These are phyloP conservation scores for Heliconius aoede DNA, from an alignment of 2,888 invertebrate species.

Conservation along the genomic window DNA sequence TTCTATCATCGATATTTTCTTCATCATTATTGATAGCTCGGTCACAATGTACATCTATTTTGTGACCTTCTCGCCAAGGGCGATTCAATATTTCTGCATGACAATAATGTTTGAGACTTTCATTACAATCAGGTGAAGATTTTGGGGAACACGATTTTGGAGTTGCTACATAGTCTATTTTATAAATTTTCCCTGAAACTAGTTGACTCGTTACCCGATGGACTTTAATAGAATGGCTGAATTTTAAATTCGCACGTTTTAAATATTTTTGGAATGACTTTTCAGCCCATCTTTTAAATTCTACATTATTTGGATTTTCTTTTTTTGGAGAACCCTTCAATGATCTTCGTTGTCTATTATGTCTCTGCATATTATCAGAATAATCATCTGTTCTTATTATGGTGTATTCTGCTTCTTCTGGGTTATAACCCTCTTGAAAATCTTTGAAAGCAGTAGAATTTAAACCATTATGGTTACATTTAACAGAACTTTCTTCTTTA, in stretches of 20 bases:
- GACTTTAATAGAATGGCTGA: slow-evolving; percentile 55
- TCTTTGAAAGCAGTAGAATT: background rate
- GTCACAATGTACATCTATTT: slow-evolving; percentile 64
- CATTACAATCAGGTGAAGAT: slow-evolving; percentile 47
- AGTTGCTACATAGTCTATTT: slow-evolving; percentile 59
- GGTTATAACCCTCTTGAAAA: slow-evolving; percentile 1
- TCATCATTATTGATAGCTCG: slow-evolving; percentile 48
- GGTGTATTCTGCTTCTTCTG: slow-evolving; percentile 1
- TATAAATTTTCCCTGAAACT: slow-evolving; percentile 58
- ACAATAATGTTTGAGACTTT: slow-evolving; percentile 62
- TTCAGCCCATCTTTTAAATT: slow-evolving; percentile 56
- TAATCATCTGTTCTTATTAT: background rate
- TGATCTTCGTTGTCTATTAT: slow-evolving; percentile 43
- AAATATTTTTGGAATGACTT: slow-evolving; percentile 58
- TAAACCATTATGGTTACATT: slow-evolving; percentile 42
- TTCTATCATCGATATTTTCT: slow-evolving; percentile 40
- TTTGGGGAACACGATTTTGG: slow-evolving; percentile 49
- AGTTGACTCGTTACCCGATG: slow-evolving; percentile 56
- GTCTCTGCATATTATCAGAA: slow-evolving; percentile 43
- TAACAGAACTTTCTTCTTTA: slow-evolving; percentile 52
- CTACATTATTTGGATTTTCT: slow-evolving; percentile 48
- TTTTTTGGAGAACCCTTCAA: slow-evolving; percentile 44
- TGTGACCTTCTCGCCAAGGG: slow-evolving; percentile 76
- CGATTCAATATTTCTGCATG: slow-evolving; percentile 79
- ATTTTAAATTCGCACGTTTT: slow-evolving; percentile 46